phyloP scores from a whole-genome alignment of 2,113 vertebrate genomes.

The Ageneiosus marmoratus region DNA sequence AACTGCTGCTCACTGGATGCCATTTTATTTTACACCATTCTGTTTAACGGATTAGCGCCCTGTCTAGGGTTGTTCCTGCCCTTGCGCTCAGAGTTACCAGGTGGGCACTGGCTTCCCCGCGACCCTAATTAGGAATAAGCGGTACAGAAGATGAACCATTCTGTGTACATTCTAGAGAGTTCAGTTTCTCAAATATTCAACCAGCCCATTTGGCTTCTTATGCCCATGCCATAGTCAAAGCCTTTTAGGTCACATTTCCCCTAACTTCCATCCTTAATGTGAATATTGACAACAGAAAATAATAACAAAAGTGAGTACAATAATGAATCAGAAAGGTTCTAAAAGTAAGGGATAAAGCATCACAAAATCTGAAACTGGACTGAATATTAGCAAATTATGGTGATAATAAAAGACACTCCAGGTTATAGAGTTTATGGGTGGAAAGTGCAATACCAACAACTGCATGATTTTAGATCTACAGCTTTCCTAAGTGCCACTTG shows the following conservation, averaged over 20 bases:
- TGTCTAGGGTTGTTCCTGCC: no score
- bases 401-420: not conserved
- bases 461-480: not conserved
- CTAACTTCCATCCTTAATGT: not conserved
- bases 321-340: not conserved
- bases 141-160: no score
- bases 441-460: not conserved
- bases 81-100: no score
- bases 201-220: no score
- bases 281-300: not conserved
- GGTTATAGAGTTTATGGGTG: not conserved
- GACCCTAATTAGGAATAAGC: no score
- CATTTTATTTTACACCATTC: not conserved
- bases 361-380: not conserved
- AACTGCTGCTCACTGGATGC: not conserved
- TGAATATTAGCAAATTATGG: not conserved
- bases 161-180: not conserved
- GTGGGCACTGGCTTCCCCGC: no score
- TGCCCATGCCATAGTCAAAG: not conserved
- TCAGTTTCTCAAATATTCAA: not conserved
- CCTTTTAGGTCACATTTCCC: not conserved
- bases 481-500: slow-evolving; percentile 8
- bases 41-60: no score
- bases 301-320: not conserved
- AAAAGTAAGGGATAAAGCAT: not conserved